Percentiles rank a stretch among this genome's conserved stretches.
Evolutionary conservation across 2,113 vertebrate genomes (phyloP).

Genomic region (Rhynchomys soricoides): DNA sequence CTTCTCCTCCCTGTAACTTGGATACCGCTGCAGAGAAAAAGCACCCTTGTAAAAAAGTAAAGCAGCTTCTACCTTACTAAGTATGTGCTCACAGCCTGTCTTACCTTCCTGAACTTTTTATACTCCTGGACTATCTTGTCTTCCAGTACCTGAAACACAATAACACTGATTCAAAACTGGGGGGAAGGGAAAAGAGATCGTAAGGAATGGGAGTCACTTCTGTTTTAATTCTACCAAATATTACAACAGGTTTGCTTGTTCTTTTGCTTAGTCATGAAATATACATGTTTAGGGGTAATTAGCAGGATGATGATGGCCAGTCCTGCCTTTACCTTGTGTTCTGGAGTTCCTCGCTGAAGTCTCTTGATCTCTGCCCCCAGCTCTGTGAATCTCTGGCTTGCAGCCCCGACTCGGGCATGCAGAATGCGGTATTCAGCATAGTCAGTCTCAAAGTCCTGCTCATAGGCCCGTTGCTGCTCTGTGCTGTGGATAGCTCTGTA

Average conservation of each 20-base stretch:
- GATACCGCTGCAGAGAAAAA: constrained; percentile 86
- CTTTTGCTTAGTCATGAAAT: neutral
- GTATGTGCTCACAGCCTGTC: constrained; percentile 10
- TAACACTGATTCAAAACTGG: neutral
- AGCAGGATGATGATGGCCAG: constrained; percentile 11
- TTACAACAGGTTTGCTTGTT: neutral
- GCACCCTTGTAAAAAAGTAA: neutral
- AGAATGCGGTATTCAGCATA: constrained; percentile 88
- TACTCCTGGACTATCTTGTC: constrained; percentile 91
- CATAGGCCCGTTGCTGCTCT: constrained; percentile 88
- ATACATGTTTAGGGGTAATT: neutral
- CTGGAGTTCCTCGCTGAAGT: constrained; percentile 87
- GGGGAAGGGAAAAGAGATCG: neutral
- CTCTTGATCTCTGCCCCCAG: constrained; percentile 91
- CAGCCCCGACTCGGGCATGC: constrained; percentile 86
- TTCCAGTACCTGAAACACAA: constrained; percentile 88
- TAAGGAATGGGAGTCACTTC: neutral
- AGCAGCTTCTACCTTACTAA: neutral
- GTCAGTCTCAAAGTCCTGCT: constrained; percentile 90
- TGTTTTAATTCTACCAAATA: neutral
- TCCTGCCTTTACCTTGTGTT: constrained; percentile 86
- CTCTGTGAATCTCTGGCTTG: constrained; percentile 89
- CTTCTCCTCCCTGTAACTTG: constrained; percentile 91
- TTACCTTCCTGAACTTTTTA: constrained; percentile 91
- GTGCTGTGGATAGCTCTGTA: constrained; percentile 83